Conservation (phyloP, 1,140 invertebrate species). For the Aphelenchoides avenae region DNA sequence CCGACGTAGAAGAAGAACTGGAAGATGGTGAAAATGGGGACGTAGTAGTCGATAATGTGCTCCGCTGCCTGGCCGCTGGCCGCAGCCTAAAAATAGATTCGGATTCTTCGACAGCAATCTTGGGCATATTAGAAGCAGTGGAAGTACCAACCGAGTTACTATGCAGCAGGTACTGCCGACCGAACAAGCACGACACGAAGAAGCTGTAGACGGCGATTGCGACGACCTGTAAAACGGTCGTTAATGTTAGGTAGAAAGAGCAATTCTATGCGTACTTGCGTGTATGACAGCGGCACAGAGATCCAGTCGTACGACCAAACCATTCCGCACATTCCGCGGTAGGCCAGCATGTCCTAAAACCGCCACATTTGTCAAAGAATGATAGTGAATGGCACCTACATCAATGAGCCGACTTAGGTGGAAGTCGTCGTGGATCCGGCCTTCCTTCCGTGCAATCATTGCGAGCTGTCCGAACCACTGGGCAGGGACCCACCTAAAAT, state of each 20-base stretch:
- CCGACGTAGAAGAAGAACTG: conserved; percentile 10
- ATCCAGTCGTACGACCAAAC: conserved; percentile 63
- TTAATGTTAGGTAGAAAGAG: too few relatives aligned
- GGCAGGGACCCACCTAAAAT: conserved; percentile 74
- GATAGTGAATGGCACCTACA: conserved; percentile 66
- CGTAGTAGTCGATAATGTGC: not conserved
- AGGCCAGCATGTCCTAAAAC: conserved; percentile 70
- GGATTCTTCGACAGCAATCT: too few relatives aligned
- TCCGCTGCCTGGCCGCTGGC: too few relatives aligned
- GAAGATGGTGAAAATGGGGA: conserved; percentile 6
- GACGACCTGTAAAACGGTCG: conserved; percentile 69
- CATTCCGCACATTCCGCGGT: conserved; percentile 73
- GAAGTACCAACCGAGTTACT: not conserved
- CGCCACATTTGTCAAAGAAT: conserved; percentile 1
- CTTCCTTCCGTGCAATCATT: conserved; percentile 77
- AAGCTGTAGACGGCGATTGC: conserved; percentile 85
- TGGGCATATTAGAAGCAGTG: too few relatives aligned
- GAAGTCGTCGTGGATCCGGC: conserved; percentile 82
- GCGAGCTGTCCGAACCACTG: conserved; percentile 83
- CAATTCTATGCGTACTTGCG: conserved; percentile 59
- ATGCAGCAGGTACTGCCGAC: conserved; percentile 71
- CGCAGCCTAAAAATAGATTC: too few relatives aligned
- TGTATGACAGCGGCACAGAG: conserved; percentile 64
- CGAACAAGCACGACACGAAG: conserved; percentile 76
- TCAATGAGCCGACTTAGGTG: conserved; percentile 84